Evolutionary conservation across 2,888 invertebrate genomes (phyloP).

Genomic region (Lasioglossum calceatum): DNA sequence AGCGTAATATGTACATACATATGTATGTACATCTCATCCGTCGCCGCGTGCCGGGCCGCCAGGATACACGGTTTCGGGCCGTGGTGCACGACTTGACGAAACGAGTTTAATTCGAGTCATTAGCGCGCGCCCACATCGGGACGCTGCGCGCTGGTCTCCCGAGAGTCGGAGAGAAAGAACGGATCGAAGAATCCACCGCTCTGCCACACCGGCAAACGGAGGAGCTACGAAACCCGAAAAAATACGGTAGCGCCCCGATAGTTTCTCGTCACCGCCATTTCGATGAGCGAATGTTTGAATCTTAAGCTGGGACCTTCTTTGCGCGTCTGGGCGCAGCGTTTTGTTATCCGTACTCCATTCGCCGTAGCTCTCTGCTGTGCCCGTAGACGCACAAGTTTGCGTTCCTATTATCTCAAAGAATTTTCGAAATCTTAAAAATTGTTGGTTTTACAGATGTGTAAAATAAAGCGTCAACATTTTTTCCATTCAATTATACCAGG

Average conservation of each 20-base stretch:
- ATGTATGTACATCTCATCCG: conserved; percentile 14
- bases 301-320: no score
- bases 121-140: conserved; percentile 75
- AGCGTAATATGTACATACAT: conserved; percentile 35
- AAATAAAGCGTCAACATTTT: no score
- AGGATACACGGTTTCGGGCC: conserved; percentile 40
- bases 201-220: conserved; percentile 8
- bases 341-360: no score
- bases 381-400: no score
- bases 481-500: no score
- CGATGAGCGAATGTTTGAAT: no score
- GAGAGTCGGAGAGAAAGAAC: conserved; percentile 32
- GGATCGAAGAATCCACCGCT: background rate
- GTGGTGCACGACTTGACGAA: conserved; percentile 67
- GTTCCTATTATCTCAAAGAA: no score
- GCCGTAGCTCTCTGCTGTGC: no score
- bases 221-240: conserved; percentile 25
- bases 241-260: background rate
- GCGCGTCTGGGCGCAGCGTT: no score
- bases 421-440: no score
- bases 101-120: conserved; percentile 79
- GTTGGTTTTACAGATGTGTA: no score
- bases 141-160: conserved; percentile 30
- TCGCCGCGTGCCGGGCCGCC: conserved; percentile 7
- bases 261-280: no score